phyloP scores from a whole-genome alignment of 2,888 invertebrate genomes.

The Cylindroiulus punctatus region DNA sequence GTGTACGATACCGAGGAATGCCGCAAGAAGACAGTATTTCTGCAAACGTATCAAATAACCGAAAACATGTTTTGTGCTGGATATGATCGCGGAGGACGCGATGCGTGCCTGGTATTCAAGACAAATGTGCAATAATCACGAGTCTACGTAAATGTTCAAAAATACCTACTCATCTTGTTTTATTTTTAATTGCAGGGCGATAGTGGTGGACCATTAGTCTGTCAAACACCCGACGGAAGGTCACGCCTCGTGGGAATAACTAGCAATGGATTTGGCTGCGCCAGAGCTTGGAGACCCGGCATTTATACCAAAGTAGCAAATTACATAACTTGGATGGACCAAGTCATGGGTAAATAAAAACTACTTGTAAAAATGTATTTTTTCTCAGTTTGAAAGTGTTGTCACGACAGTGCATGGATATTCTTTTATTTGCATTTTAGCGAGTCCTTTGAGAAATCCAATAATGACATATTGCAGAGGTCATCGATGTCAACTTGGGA shows the following conservation, averaged over 20 bases:
- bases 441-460: slow-evolving; percentile 46
- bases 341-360: slow-evolving; percentile 66
- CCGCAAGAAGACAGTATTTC: slow-evolving; percentile 76
- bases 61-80: slow-evolving; percentile 87
- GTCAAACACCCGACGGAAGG: slow-evolving; percentile 68
- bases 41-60: slow-evolving; percentile 80
- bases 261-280: slow-evolving; percentile 83
- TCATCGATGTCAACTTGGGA: slow-evolving; percentile 79
- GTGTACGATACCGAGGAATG: slow-evolving; percentile 82
- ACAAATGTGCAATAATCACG: neutral
- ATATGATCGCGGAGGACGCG: slow-evolving; percentile 80
- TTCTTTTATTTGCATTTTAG: neutral
- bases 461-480: slow-evolving; percentile 67
- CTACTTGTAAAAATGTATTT: neutral
- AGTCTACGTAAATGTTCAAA: neutral
- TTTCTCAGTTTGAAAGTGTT: too few species aligned
- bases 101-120: slow-evolving; percentile 76
- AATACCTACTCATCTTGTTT: neutral
- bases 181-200: slow-evolving; percentile 59
- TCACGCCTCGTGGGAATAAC: slow-evolving; percentile 73
- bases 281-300: slow-evolving; percentile 80
- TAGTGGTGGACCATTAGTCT: slow-evolving; percentile 58
- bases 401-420: neutral
- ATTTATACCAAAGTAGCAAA: slow-evolving; percentile 83
- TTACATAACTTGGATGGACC: slow-evolving; percentile 78